Evolutionary conservation across 2,113 vertebrate species (phyloP), one percentile per base, ranked within the genome.

Genomic region (Aldabrachelys gigantea): DNA sequence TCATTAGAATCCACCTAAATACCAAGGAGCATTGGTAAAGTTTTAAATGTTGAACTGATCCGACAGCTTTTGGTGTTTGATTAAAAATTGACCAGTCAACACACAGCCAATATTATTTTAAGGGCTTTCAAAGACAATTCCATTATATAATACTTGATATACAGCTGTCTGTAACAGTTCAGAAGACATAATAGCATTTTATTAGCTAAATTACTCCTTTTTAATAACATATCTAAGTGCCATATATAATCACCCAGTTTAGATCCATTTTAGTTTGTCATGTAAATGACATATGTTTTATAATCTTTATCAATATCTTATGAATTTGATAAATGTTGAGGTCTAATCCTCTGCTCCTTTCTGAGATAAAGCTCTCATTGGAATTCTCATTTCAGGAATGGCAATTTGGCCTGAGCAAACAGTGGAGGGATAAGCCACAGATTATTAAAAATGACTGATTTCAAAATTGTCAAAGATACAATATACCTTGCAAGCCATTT

Each of bases 11-110:
- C 49, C 29, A 79, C 65, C 59, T 82, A 88, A 72, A 84, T 56
- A 72, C 10, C 2, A 59, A 44, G 35, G 52, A 0, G 0, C 44
- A 72, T 57, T 29, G 50, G 29, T 16, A 5, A 56, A 29, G 80
- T 35, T 57, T 88, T 65, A 79, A 25, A 62, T 2, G 11, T 24
- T 91, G 44, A 53, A 78, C 11, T 8, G 53, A 78, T 41, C 17
- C 35, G 2, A 59, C 44, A 56, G 24, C 65, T 69, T 80, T 35
- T 1, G 0, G 10, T 50, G 47, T 44, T 35, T 41, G 38, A 69
- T 56, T 80, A 41, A 92, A 80, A n/a, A 69, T 41, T 9, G 1
- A 69, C 29, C 38, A 79, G 41, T 56, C 21, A 49, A 88, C 57
- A 88, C n/a, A 49, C 29, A 49, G 17, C 8, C 79, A 44, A 14